These are phyloP conservation scores for Erebia epiphron DNA, from an alignment of 2,888 invertebrate genomes.

Conservation along the genomic window DNA sequence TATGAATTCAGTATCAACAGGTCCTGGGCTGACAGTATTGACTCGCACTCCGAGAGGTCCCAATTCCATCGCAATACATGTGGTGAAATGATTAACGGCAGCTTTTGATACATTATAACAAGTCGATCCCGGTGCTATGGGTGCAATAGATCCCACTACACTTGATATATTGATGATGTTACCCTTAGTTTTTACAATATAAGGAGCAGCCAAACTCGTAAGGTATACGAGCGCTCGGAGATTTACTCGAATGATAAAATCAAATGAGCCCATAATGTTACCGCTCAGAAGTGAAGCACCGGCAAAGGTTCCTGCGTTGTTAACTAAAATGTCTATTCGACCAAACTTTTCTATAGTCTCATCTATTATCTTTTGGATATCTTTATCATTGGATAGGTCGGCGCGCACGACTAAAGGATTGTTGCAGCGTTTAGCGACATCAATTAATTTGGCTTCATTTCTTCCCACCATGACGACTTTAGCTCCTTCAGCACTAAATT, in stretches of 20 bases:
- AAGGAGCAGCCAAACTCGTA: constrained; percentile 6
- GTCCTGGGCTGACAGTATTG: constrained; percentile 15
- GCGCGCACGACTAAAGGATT: constrained; percentile 24
- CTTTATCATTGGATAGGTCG: constrained; percentile 29
- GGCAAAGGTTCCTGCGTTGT: constrained; percentile 47
- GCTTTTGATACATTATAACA: constrained; percentile 7
- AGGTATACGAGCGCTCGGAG: constrained; percentile 5
- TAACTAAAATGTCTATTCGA: constrained; percentile 50
- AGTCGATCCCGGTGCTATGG: not conserved
- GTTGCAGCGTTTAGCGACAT: constrained; percentile 29
- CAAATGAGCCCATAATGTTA: constrained; percentile 7
- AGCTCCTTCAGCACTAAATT: constrained; percentile 55
- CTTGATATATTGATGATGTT: constrained; percentile 17
- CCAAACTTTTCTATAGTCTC: constrained; percentile 46
- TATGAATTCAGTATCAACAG: constrained; percentile 10
- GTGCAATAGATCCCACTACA: constrained; percentile 4
- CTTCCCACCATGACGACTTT: constrained; percentile 52
- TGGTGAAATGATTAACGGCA: constrained; percentile 5
- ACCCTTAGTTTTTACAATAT: constrained; percentile 13
- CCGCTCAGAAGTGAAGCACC: not conserved
- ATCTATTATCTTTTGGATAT: constrained; percentile 39
- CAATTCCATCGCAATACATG: constrained; percentile 9
- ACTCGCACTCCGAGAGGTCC: constrained; percentile 4
- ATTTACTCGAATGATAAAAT: not conserved
- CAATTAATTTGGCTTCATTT: constrained; percentile 32